Conservation (phyloP, 2,113 vertebrate species). For the Telmatochromis sp. region DNA sequence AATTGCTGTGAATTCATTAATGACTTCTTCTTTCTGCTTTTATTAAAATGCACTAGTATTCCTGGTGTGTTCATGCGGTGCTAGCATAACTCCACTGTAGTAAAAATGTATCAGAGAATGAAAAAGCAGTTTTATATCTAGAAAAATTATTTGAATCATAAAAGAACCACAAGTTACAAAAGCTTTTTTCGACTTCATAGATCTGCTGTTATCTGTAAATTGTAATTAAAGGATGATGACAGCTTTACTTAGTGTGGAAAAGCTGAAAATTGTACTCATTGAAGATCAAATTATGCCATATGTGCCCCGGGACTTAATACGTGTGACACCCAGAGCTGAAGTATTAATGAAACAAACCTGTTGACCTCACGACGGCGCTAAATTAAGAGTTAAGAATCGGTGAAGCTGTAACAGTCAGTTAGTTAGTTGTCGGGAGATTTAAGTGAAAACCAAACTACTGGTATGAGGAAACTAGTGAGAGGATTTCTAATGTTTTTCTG, state of each 20-base stretch:
- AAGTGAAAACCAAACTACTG: not conserved
- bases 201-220: not conserved
- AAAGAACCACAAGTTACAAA: not conserved
- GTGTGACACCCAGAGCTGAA: not conserved
- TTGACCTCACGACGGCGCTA: accelerated
- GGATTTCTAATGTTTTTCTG: accelerated
- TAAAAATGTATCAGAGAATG: not conserved
- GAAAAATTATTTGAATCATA: not conserved
- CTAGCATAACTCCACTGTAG: not conserved
- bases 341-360: not conserved
- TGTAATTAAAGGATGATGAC: not conserved
- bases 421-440: not conserved
- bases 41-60: not conserved
- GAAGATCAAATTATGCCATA: not conserved
- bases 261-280: not conserved
- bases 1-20: not conserved
- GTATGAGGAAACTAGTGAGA: not conserved
- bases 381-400: not conserved
- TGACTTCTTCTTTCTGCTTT: not conserved
- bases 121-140: not conserved
- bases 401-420: not conserved
- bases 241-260: not conserved
- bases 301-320: not conserved
- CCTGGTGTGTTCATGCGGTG: not conserved
- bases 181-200: not conserved